A percentile compares a stretch with the other conserved stretches of the same genome.
Conservation (phyloP, 1,140 invertebrate genomes). For the Manduca sexta region DNA sequence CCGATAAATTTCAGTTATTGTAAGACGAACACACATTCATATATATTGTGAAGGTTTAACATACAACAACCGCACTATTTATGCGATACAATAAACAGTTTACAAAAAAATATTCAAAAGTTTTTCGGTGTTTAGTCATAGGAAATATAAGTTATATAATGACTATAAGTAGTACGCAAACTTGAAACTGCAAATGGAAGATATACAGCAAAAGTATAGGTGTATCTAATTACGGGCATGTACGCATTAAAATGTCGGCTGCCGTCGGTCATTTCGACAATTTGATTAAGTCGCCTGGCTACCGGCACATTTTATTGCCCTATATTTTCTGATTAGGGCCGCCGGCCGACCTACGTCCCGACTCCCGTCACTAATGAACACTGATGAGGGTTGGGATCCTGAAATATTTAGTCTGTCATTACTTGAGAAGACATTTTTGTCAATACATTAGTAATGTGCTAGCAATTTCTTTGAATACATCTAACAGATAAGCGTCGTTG, state of each 20-base stretch:
- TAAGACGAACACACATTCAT: background rate
- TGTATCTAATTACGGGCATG: slow-evolving; percentile 8
- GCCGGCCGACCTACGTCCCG: slow-evolving; percentile 25
- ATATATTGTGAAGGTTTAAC: background rate
- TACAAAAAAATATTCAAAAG: no score
- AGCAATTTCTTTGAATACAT: no score
- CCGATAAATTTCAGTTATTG: no score
- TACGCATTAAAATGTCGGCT: slow-evolving; percentile 20
- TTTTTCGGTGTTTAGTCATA: no score
- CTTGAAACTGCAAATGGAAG: background rate
- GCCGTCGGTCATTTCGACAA: slow-evolving; percentile 47
- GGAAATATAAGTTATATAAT: no score
- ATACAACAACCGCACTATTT: no score
- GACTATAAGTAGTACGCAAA: no score
- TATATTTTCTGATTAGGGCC: slow-evolving; percentile 66
- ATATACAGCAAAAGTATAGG: background rate
- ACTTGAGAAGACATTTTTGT: no score
- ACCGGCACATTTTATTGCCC: slow-evolving; percentile 57
- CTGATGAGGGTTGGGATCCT: slow-evolving; percentile 1
- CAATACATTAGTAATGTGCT: no score
- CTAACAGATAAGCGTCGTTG: no score
- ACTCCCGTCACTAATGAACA: slow-evolving; percentile 31
- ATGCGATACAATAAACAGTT: no score
- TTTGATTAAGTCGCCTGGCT: slow-evolving; percentile 59
- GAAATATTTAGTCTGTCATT: no score